Evolutionary conservation across 1,140 invertebrate species (phyloP), one percentile per base, ranked within the genome.

Genomic region (Ceratina australensis): DNA sequence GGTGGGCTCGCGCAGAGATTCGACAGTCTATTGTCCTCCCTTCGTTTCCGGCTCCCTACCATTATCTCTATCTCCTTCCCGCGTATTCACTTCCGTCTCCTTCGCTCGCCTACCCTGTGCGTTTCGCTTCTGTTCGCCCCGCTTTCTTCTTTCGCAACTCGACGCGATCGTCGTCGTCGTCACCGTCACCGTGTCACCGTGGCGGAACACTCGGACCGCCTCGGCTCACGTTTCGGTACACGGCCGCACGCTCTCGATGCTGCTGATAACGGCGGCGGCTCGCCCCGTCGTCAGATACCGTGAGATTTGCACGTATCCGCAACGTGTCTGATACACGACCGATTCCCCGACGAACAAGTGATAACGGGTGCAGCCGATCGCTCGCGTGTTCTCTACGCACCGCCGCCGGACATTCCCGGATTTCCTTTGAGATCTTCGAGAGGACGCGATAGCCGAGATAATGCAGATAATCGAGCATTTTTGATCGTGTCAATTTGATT

Each of bases 1-100:
- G 67, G 22, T 63, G 59, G 18, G 59, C 72, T 63, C 26, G 15
- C 28, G 28, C 26, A n/a, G 18, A 18, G 68, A 56, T 78, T 57
- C 75, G 68, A 57, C 22, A 72, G 59, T 78, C 68, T 64, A 49
- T 72, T 78, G 68, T 78, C n/a, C 54, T 64, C 18, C 10, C 33
- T 72, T 72, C 68, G 68, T 72, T 72, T 78, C 60, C 52, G 49
- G 50, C 22, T 42, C 22, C 67, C 57, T 56, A 20, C 28, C 42
- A 60, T 72, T 77, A 71, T 77, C 49, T 47, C 54, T 61, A 47
- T 61, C 49, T 77, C 67, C 49, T 71, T 71, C 24, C 56, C n/a
- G 8, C 67, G 22, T 47, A 49, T 54, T 54, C 5, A 42, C 5
- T 42, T 42, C 33, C 8, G 3, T 42, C 33, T 42, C 33, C 33